phyloP scores from a whole-genome alignment of 1,140 invertebrate species.

The Cyphomyrmex costatus region DNA sequence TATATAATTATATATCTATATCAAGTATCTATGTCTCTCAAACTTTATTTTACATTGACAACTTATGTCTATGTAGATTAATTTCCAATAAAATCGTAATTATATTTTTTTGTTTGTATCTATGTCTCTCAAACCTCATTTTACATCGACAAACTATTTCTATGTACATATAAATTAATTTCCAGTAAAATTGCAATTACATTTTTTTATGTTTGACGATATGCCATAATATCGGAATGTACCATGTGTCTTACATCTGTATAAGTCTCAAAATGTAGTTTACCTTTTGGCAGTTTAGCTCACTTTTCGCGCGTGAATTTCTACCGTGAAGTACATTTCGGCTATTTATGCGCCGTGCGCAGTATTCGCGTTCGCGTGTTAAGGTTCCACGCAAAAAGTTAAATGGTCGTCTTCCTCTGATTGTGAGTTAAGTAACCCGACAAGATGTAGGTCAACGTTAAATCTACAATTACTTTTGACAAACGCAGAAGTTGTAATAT shows the following conservation, averaged over 20 bases:
- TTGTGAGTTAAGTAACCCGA: slow-evolving; percentile 32
- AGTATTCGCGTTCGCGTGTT: slow-evolving; percentile 11
- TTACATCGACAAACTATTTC: neutral
- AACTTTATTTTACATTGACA: neutral
- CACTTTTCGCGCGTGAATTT: neutral
- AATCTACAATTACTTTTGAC: slow-evolving; percentile 57
- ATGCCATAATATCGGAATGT: neutral
- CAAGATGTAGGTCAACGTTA: slow-evolving; percentile 59
- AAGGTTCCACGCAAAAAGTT: slow-evolving; percentile 55
- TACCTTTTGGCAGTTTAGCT: neutral
- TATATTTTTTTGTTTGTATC: too few relatives aligned
- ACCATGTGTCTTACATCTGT: neutral
- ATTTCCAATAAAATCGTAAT: too few relatives aligned
- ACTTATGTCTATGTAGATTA: too few relatives aligned
- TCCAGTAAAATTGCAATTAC: neutral
- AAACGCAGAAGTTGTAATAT: slow-evolving; percentile 18
- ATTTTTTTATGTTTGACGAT: neutral
- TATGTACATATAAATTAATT: neutral
- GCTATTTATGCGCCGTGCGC: slow-evolving; percentile 16
- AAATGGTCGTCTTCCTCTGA: slow-evolving; percentile 54
- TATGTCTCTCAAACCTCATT: neutral
- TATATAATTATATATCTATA: neutral
- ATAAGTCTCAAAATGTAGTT: neutral
- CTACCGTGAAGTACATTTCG: neutral
- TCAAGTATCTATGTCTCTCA: too few relatives aligned